Conservation (phyloP, 2,113 vertebrate genomes). For the Strix aluco region DNA sequence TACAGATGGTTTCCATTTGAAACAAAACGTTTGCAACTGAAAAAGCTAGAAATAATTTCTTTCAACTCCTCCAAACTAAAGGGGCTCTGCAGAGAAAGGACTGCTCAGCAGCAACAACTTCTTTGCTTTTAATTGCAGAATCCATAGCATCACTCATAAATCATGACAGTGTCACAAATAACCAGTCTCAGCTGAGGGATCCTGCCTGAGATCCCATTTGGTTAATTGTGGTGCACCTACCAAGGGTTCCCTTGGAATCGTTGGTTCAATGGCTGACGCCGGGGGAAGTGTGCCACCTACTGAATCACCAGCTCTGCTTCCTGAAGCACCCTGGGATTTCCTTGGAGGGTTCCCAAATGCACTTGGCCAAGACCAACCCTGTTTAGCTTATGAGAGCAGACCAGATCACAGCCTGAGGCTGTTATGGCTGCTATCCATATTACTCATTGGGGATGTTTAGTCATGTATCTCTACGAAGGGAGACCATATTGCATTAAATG, state of each 20-base stretch:
- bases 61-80: background rate
- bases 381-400: constrained; percentile 62
- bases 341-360: constrained; percentile 63
- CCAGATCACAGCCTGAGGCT: constrained; percentile 66
- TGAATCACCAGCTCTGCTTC: constrained; percentile 67
- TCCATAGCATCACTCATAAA: constrained; percentile 8
- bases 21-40: background rate
- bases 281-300: constrained; percentile 59
- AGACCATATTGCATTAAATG: constrained; percentile 65
- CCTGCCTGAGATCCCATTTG: constrained; percentile 21
- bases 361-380: constrained; percentile 40
- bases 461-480: constrained; percentile 70
- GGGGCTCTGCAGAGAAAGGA: background rate
- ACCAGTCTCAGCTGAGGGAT: background rate
- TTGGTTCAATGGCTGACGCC: constrained; percentile 31
- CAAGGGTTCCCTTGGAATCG: background rate
- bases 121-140: constrained; percentile 22
- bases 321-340: constrained; percentile 67
- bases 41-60: background rate
- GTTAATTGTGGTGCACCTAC: constrained; percentile 35
- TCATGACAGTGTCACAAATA: constrained; percentile 29
- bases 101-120: background rate
- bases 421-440: constrained; percentile 70
- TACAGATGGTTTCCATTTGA: background rate
- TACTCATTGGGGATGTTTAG: constrained; percentile 77